A percentile compares a stretch with the other conserved stretches of the same genome.
Conservation (phyloP, 2,113 vertebrate genomes). For the Gallinago media region DNA sequence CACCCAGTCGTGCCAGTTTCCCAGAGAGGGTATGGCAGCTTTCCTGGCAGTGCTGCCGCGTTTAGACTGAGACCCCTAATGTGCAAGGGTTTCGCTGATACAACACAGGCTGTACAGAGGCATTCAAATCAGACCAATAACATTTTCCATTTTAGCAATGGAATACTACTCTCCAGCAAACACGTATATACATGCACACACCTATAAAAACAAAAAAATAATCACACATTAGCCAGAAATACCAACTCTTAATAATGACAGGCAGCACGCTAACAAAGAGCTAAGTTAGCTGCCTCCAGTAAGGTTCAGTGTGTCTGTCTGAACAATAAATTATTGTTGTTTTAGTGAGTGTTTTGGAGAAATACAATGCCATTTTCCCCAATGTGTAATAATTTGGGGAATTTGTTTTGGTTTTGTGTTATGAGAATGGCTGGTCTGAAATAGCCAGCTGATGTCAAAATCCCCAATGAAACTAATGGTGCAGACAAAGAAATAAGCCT, state of each 20-base stretch:
- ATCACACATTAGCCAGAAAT: slow-evolving; percentile 6
- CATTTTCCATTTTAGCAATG: neutral
- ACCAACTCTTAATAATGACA: neutral
- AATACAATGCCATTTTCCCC: neutral
- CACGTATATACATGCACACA: neutral
- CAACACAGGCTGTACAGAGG: neutral
- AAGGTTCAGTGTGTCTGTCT: neutral
- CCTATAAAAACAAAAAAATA: neutral
- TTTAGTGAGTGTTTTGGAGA: slow-evolving; percentile 8
- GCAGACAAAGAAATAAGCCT: neutral
- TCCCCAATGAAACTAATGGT: neutral
- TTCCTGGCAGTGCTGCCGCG: neutral
- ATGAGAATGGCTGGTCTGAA: slow-evolving; percentile 11
- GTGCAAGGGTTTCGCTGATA: neutral
- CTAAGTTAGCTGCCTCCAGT: neutral
- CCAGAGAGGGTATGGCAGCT: neutral
- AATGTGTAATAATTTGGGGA: neutral
- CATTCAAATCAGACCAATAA: neutral
- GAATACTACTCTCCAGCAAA: neutral
- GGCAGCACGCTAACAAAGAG: neutral
- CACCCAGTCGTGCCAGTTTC: neutral
- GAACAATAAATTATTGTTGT: neutral
- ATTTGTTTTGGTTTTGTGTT: neutral
- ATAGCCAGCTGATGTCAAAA: neutral
- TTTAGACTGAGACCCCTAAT: neutral